Conservation (phyloP, 1,140 invertebrate genomes). For the Triops longicaudatus region DNA sequence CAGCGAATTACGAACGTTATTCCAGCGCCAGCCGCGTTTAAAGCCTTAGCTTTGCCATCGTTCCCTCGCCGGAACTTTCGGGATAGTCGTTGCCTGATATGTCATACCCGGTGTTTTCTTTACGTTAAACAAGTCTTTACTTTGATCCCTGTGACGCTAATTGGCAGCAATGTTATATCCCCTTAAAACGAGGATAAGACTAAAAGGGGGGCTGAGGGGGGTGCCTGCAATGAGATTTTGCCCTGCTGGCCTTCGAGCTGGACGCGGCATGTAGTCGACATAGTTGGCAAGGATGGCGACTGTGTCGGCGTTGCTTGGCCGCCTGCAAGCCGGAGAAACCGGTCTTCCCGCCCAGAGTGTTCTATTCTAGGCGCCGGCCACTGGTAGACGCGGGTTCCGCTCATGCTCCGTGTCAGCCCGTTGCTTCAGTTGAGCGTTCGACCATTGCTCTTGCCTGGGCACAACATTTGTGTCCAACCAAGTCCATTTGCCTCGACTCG, state of each 20-base stretch:
- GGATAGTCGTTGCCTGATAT: neutral
- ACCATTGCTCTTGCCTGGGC: neutral
- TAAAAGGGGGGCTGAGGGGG: neutral
- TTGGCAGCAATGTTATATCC: neutral
- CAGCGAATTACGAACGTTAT: conserved; percentile 8
- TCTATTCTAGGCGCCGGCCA: neutral
- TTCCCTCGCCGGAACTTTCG: neutral
- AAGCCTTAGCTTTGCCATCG: neutral
- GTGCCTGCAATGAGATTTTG: neutral
- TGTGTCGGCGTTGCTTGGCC: neutral
- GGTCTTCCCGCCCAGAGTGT: neutral
- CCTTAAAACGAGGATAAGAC: neutral
- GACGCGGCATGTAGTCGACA: neutral
- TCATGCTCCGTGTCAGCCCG: neutral
- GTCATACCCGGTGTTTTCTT: neutral
- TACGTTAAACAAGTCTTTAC: neutral
- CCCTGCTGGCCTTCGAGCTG: neutral
- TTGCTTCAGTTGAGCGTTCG: neutral
- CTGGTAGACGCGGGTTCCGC: neutral
- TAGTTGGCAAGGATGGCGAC: neutral
- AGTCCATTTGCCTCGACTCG: neutral
- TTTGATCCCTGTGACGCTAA: neutral
- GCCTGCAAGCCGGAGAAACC: neutral
- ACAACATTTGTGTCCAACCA: conserved; percentile 1
- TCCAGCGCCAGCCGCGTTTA: neutral